A percentile compares a stretch with the other conserved stretches of the same genome.
Conservation (phyloP, 2,113 vertebrate genomes). For the Otocyon megalotis region DNA sequence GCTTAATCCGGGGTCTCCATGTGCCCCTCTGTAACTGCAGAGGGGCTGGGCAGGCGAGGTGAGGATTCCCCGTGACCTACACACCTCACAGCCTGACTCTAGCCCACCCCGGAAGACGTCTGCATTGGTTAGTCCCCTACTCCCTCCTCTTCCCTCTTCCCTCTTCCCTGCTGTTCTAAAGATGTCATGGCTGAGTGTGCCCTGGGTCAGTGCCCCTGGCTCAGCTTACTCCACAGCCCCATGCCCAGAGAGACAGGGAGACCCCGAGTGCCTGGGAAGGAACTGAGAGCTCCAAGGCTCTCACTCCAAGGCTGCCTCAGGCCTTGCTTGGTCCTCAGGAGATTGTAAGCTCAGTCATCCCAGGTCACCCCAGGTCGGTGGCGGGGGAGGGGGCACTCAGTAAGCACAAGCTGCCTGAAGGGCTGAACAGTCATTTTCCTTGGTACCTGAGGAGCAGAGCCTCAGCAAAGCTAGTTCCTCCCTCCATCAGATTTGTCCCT, state of each 20-base stretch:
- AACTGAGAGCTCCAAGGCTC: not conserved
- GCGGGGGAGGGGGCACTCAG: no score
- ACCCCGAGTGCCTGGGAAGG: not conserved
- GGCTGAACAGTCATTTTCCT: not conserved
- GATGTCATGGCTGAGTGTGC: not conserved
- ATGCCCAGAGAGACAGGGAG: not conserved
- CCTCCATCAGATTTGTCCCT: not conserved
- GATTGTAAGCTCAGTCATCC: not conserved
- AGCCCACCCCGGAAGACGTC: not conserved
- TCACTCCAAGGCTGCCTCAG: not conserved
- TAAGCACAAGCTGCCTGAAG: no score
- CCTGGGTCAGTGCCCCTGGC: not conserved
- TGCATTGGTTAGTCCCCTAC: not conserved
- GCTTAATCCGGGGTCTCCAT: not conserved
- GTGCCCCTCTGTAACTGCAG: no score
- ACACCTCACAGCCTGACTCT: rapidly evolving
- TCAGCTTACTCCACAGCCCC: not conserved
- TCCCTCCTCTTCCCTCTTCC: not conserved
- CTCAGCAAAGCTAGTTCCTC: not conserved
- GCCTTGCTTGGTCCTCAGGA: not conserved
- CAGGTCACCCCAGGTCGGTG: no score
- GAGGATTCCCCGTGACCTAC: not conserved
- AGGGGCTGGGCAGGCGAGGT: not conserved
- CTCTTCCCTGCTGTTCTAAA: not conserved
- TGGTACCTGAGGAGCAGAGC: not conserved